Conservation (phyloP, 2,888 invertebrate genomes). For the Amiota mariae region DNA sequence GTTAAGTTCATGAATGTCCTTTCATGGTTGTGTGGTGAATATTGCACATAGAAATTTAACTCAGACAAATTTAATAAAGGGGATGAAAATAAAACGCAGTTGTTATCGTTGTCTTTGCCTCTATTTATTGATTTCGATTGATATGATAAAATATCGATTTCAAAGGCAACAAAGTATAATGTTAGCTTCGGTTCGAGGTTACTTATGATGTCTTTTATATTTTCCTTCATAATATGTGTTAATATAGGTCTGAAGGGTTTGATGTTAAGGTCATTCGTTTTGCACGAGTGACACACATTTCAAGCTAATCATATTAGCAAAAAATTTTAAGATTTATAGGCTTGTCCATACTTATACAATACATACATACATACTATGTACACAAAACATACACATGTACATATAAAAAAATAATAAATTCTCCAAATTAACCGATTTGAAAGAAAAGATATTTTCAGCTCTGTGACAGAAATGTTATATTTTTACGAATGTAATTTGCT, state of each 20-base stretch:
- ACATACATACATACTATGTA: neutral
- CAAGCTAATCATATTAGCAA: neutral
- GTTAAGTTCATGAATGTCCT: slow-evolving; percentile 9
- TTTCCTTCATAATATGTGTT: too few relatives aligned
- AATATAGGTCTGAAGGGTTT: neutral
- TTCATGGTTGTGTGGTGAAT: slow-evolving; percentile 10
- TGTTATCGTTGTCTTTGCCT: slow-evolving; percentile 5
- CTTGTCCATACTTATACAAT: neutral
- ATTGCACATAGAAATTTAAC: neutral
- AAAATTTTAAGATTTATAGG: neutral
- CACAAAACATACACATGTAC: too few relatives aligned
- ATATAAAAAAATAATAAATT: too few relatives aligned
- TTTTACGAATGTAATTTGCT: too few relatives aligned
- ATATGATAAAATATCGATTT: neutral
- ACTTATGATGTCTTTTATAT: neutral
- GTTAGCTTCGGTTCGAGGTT: neutral
- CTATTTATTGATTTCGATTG: slow-evolving; percentile 22
- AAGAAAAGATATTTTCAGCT: too few relatives aligned
- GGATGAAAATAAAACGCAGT: neutral
- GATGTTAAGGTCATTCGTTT: neutral
- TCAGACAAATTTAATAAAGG: too few relatives aligned
- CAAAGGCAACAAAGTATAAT: slow-evolving; percentile 5
- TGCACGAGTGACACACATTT: too few relatives aligned
- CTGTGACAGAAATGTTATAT: too few relatives aligned
- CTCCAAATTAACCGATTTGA: too few relatives aligned